Evolutionary conservation across 2,113 vertebrate genomes (phyloP), one percentile per base, ranked within the genome.

Genomic region (Mirounga angustirostris): DNA sequence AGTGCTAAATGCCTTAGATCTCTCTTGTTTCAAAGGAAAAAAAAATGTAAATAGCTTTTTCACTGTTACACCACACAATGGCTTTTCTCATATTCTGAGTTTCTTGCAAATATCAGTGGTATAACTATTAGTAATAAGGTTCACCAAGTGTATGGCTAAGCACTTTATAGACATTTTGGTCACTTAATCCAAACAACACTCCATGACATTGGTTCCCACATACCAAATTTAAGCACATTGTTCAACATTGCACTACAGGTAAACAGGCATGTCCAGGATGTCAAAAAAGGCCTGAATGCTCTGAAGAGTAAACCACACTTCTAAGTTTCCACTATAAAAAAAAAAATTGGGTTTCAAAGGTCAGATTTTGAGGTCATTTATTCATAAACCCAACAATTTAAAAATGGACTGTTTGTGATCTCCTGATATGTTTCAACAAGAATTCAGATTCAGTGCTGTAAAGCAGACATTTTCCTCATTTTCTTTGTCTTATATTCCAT

Each of bases 311-410:
- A 36, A 76, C 33, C 10, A 36, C 7, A 16, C 3, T 54, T 71
- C 9, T 43, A 16, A 54, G 3, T 83, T 91, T 91, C 21, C 28
- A n/a, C 4, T 83, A 4, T 26, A 40, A 81, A 26, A 36, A 58
- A 36, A 52, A 13, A 58, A 26, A 65, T 52, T 61, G 1, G 50
- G 50, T 81, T 61, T 95, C 18, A 63, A 83, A 91, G 85, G 9
- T 90, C 43, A 90, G 5, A 90, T 65, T 43, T 83, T 85, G 52
- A 95, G 18, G 21, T 65, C 7, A 80, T 33, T 82, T 86, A 83
- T 78, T 96, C 10, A 78, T 82, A 82, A 93, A 85, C 33, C 14
- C 15, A 89, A 28, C 0, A 82, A 36, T 84, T 93, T 79, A 50
- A 91, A 79, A 33, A 40, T 58, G 3, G 4, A 36, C 1, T 18